Evolutionary conservation across 92 coral and sea anemone genomes (phyloP).

Genomic region (Epizoanthus fatuus): DNA sequence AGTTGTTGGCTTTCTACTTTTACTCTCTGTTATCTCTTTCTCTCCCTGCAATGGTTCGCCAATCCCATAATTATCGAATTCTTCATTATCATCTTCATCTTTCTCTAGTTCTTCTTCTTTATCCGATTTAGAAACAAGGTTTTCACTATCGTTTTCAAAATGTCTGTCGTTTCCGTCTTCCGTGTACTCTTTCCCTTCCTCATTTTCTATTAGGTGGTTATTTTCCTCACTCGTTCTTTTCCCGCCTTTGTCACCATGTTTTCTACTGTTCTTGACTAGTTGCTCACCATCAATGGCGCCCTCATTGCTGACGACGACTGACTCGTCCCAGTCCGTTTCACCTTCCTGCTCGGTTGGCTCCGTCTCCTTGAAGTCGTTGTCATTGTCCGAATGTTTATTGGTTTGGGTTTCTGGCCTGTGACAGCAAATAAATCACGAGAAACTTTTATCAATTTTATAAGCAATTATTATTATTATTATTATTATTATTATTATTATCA

Average conservation of each 20-base stretch:
- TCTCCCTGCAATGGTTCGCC: too few species aligned
- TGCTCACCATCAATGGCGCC: neutral
- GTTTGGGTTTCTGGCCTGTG: neutral
- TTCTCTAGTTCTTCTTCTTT: conserved; percentile 3
- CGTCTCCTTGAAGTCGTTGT: neutral
- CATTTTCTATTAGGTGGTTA: neutral
- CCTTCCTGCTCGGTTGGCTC: conserved; percentile 2
- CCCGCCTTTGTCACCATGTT: neutral
- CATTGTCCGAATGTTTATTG: neutral
- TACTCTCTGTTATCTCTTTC: too few species aligned
- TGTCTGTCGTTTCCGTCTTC: neutral
- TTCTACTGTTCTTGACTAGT: neutral
- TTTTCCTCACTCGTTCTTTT: neutral
- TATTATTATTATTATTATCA: too few species aligned
- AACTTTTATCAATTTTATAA: neutral
- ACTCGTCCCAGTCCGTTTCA: conserved; percentile 17
- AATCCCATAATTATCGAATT: too few species aligned
- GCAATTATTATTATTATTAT: too few species aligned
- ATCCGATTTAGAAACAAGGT: neutral
- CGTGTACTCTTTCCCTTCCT: neutral
- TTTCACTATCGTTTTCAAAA: neutral
- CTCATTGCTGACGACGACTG: neutral
- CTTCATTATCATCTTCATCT: neutral
- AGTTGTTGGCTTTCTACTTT: too few species aligned
- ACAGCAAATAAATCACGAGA: neutral